Percentiles rank a stretch among this genome's conserved stretches.
phyloP scores from a whole-genome alignment of 2,888 invertebrate genomes.

The Diploptera punctata region DNA sequence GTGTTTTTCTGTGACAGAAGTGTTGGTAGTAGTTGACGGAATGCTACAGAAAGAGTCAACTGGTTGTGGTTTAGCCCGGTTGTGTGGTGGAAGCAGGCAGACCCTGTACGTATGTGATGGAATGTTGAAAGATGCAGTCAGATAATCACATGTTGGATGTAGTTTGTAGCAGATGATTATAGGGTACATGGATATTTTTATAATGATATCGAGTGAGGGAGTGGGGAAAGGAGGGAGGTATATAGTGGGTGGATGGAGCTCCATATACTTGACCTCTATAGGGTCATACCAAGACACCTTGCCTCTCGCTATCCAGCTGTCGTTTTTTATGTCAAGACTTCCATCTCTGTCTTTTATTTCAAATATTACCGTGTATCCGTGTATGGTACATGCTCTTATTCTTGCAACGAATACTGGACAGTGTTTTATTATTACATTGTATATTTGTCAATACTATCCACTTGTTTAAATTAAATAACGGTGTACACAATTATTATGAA shows the following conservation, averaged over 20 bases:
- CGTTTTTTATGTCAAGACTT: constrained; percentile 16
- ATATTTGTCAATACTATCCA: too few relatives aligned
- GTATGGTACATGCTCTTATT: not conserved
- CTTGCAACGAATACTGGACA: too few relatives aligned
- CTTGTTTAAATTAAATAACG: too few relatives aligned
- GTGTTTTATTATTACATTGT: too few relatives aligned
- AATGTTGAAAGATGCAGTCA: constrained; percentile 19
- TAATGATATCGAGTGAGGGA: constrained; percentile 10
- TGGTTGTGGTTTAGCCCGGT: too few relatives aligned
- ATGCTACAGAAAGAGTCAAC: too few relatives aligned
- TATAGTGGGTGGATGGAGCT: constrained; percentile 30
- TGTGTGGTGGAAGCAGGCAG: too few relatives aligned
- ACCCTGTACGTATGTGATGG: constrained; percentile 18
- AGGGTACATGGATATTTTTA: constrained; percentile 27
- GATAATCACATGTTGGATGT: constrained; percentile 27
- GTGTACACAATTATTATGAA: too few relatives aligned
- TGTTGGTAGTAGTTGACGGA: too few relatives aligned
- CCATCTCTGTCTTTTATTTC: not conserved
- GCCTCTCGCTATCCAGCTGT: constrained; percentile 35
- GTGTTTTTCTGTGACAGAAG: too few relatives aligned
- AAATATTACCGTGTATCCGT: too few relatives aligned
- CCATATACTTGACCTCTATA: constrained; percentile 32
- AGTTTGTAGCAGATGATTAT: constrained; percentile 26
- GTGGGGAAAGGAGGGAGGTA: not conserved
- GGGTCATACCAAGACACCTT: constrained; percentile 22